phyloP scores from a whole-genome alignment of 1,140 invertebrate species.

The Homarus americanus region DNA sequence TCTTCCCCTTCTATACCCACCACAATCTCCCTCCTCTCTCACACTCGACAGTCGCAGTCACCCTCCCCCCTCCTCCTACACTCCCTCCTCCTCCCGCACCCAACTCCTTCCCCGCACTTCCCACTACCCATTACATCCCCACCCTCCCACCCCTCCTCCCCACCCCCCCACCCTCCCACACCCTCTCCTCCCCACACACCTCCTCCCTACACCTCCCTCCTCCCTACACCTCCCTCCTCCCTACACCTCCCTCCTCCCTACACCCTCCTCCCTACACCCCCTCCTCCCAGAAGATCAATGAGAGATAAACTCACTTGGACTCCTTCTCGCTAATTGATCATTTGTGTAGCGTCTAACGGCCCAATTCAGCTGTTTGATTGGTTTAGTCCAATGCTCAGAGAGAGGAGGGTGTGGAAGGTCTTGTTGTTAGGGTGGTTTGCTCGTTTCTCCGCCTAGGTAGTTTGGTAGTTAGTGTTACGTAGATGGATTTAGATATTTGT shows the following conservation, averaged over 20 bases:
- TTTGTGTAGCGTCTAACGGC: background rate
- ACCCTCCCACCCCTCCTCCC: background rate
- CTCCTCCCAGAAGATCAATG: background rate
- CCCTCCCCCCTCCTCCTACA: background rate
- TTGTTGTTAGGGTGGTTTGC: too few species aligned
- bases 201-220: too few species aligned
- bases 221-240: too few species aligned
- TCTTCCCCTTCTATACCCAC: background rate
- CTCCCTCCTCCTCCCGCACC: background rate
- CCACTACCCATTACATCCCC: background rate
- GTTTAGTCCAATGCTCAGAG: too few species aligned
- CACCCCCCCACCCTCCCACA: background rate
- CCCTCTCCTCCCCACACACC: background rate
- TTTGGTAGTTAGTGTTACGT: too few species aligned
- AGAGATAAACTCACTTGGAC: background rate
- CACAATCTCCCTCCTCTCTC: background rate
- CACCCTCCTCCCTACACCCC: background rate
- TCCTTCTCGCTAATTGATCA: slow-evolving; percentile 3
- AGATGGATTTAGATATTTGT: too few species aligned
- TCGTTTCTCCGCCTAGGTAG: too few species aligned
- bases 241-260: background rate
- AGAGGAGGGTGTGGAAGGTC: too few species aligned
- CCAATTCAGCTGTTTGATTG: background rate
- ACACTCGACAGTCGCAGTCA: background rate
- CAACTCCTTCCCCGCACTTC: background rate